Conservation (phyloP, 2,888 invertebrate genomes). For the Drosophila mercatorum region DNA sequence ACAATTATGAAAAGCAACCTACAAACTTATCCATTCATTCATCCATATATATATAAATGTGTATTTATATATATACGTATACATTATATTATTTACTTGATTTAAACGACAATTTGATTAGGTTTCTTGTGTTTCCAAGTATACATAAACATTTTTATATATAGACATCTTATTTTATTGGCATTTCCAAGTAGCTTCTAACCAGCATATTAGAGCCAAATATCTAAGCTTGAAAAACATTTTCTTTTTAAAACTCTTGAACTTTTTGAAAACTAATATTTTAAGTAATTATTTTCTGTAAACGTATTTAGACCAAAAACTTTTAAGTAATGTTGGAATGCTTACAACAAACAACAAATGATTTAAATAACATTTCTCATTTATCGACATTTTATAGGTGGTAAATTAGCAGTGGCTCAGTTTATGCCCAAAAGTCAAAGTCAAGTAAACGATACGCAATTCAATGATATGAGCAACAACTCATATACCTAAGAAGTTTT, state of each 20-base stretch:
- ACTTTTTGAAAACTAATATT: constrained; percentile 36
- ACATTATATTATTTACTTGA: constrained; percentile 19
- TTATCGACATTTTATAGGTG: constrained; percentile 83
- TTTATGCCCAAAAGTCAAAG: constrained; percentile 78
- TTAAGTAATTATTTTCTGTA: constrained; percentile 44
- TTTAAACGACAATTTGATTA: constrained; percentile 29
- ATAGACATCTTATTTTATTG: constrained; percentile 38
- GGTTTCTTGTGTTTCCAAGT: constrained; percentile 31
- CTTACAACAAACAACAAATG: constrained; percentile 41
- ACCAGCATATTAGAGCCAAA: constrained; percentile 51
- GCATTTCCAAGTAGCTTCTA: constrained; percentile 53
- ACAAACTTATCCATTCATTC: constrained; percentile 14
- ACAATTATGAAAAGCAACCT: constrained; percentile 27
- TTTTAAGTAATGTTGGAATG: constrained; percentile 57
- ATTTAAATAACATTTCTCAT: constrained; percentile 82
- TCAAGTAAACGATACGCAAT: constrained; percentile 80
- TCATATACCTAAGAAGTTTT: constrained; percentile 77
- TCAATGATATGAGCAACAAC: constrained; percentile 73
- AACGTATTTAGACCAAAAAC: constrained; percentile 58
- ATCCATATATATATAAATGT: neutral
- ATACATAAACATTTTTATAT: constrained; percentile 6
- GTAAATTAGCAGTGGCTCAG: constrained; percentile 80
- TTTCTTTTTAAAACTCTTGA: constrained; percentile 33
- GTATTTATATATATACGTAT: neutral
- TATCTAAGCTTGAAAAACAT: constrained; percentile 25